Conservation (phyloP, 2,113 vertebrate species). For the Dryoscopus gambensis region DNA sequence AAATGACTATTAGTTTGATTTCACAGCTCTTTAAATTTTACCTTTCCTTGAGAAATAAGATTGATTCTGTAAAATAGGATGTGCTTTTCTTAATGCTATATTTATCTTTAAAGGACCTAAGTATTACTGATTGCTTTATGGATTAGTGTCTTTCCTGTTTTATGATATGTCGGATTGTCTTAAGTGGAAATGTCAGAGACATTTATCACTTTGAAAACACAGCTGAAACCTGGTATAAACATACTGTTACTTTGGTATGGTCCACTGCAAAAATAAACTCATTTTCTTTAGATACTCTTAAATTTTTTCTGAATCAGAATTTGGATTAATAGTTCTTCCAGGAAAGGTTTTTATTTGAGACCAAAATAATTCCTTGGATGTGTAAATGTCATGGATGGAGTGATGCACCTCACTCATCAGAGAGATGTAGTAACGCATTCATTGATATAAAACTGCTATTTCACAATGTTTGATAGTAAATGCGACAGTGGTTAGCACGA, state of each 20-base stretch:
- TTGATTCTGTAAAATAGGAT: background rate
- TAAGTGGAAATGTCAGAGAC: background rate
- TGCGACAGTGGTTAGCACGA: accelerated
- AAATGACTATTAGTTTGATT: background rate
- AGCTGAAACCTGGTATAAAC: background rate
- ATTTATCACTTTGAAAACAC: background rate
- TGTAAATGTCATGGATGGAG: background rate
- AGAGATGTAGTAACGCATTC: background rate
- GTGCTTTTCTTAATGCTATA: background rate
- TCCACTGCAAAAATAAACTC: background rate
- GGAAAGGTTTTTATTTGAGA: background rate
- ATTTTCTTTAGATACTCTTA: background rate
- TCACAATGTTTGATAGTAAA: background rate
- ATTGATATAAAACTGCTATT: background rate
- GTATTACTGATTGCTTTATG: background rate
- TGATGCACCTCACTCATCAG: background rate
- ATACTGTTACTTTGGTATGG: background rate
- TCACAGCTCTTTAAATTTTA: background rate
- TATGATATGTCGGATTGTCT: background rate
- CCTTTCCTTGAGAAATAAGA: background rate
- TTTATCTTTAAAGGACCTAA: background rate
- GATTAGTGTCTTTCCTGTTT: background rate
- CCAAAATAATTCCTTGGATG: background rate
- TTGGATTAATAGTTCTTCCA: background rate
- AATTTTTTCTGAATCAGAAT: background rate